Evolutionary conservation across 1,140 invertebrate species (phyloP).

Genomic region (Chionoecetes opilio): DNA sequence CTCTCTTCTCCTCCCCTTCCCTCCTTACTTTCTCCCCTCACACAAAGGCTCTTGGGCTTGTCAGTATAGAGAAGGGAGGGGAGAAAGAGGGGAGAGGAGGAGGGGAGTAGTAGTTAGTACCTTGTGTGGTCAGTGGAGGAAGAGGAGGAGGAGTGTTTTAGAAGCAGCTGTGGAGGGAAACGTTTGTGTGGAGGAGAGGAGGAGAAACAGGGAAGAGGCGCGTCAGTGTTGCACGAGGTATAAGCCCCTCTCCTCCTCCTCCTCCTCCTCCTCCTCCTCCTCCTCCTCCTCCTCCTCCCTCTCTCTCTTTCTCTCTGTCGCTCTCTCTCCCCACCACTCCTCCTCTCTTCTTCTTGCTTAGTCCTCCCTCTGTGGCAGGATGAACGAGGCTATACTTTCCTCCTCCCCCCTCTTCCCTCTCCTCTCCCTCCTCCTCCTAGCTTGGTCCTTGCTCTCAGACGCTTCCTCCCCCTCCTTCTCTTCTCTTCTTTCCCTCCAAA

Average conservation of each 20-base stretch:
- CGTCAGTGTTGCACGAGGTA: constrained; percentile 63
- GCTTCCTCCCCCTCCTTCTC: no score
- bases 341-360: not conserved
- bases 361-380: constrained; percentile 5
- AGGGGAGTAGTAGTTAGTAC: not conserved
- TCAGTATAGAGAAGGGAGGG: not conserved
- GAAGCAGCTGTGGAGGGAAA: not conserved
- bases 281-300: not conserved
- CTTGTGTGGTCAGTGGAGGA: constrained; percentile 2
- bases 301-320: not conserved
- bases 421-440: not conserved
- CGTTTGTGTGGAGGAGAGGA: not conserved
- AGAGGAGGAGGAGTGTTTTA: constrained; percentile 22
- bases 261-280: not conserved
- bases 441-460: not conserved
- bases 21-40: not conserved
- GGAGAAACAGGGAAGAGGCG: constrained; percentile 17
- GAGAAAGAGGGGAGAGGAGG: not conserved
- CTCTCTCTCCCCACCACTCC: constrained; percentile 15
- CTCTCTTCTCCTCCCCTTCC: no score
- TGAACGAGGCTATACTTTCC: not conserved
- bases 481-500: no score
- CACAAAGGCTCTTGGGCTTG: not conserved
- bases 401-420: not conserved
- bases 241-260: not conserved